Percentiles rank a stretch among this genome's conserved stretches.
These are phyloP conservation scores for Acropora yongei DNA, from an alignment of 64 coral and sea anemone genomes.

Conservation along the genomic window DNA sequence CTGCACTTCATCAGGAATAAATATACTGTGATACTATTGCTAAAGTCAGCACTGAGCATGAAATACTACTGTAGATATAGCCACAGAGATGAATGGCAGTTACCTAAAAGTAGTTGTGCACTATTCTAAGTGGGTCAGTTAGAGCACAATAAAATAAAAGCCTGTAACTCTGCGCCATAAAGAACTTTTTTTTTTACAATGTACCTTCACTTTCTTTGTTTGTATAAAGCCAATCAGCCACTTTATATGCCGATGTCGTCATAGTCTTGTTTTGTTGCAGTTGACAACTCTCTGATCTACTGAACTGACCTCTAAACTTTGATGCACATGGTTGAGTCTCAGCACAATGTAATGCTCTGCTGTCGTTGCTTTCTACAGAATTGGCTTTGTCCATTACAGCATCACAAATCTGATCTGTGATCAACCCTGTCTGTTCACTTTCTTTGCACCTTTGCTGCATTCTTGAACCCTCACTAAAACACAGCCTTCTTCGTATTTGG, in stretches of 20 bases:
- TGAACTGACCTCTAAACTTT: background rate
- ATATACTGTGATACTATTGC: too few relatives aligned
- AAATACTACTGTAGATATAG: too few relatives aligned
- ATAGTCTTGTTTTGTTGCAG: background rate
- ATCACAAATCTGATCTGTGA: too few relatives aligned
- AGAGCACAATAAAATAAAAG: too few relatives aligned
- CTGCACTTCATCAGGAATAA: too few relatives aligned
- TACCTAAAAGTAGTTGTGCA: too few relatives aligned
- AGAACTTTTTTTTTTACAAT: background rate
- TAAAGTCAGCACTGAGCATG: too few relatives aligned
- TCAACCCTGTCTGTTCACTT: background rate
- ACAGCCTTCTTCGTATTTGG: background rate
- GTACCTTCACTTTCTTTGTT: background rate
- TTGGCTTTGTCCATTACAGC: background rate
- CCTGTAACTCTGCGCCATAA: too few relatives aligned
- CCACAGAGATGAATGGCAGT: too few relatives aligned
- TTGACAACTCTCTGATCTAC: background rate
- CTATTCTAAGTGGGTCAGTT: too few relatives aligned
- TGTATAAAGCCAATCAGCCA: conserved; percentile 28
- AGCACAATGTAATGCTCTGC: background rate
- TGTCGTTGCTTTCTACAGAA: background rate
- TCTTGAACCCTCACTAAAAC: background rate
- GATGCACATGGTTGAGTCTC: background rate
- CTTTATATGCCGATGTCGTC: conserved; percentile 5
- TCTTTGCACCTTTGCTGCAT: background rate